A percentile compares a stretch with the other conserved stretches of the same genome.
phyloP scores from a whole-genome alignment of 2,797 vertebrate species.

The Balearica regulorum region DNA sequence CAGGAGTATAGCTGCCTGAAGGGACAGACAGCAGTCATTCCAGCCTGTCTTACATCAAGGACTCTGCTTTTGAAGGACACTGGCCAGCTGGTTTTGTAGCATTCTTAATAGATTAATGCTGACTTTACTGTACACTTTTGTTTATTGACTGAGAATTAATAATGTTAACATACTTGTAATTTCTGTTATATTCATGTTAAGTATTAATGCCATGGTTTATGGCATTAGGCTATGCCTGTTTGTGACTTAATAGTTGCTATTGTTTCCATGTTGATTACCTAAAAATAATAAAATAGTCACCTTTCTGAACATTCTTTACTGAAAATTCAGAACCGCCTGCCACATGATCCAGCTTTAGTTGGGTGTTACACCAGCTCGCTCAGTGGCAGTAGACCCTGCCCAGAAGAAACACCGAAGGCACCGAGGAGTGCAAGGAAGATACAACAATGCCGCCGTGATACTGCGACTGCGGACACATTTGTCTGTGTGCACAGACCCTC shows the following conservation, averaged over 20 bases:
- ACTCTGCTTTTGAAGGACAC: background rate
- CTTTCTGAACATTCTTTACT: background rate
- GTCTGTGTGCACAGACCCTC: background rate
- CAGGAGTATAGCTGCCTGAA: background rate
- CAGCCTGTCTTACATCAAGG: background rate
- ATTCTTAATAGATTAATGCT: slow-evolving; percentile 29
- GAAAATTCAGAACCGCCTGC: background rate
- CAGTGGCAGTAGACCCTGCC: background rate
- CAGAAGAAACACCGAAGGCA: background rate
- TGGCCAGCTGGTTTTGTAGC: slow-evolving; percentile 3
- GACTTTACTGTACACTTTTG: slow-evolving; percentile 33
- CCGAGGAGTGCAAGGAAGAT: background rate
- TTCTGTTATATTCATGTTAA: background rate
- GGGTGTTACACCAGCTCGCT: background rate
- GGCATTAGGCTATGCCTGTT: background rate
- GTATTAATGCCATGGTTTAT: background rate
- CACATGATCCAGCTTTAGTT: background rate
- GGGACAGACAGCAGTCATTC: background rate
- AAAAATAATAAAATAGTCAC: slow-evolving; percentile 33
- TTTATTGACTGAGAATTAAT: slow-evolving; percentile 26
- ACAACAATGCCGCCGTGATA: background rate
- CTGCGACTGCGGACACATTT: accelerated
- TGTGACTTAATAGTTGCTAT: background rate
- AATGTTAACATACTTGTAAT: background rate
- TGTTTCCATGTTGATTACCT: slow-evolving; percentile 19